phyloP scores from a whole-genome alignment of 2,888 invertebrate genomes.

The Apotomis turbidana region DNA sequence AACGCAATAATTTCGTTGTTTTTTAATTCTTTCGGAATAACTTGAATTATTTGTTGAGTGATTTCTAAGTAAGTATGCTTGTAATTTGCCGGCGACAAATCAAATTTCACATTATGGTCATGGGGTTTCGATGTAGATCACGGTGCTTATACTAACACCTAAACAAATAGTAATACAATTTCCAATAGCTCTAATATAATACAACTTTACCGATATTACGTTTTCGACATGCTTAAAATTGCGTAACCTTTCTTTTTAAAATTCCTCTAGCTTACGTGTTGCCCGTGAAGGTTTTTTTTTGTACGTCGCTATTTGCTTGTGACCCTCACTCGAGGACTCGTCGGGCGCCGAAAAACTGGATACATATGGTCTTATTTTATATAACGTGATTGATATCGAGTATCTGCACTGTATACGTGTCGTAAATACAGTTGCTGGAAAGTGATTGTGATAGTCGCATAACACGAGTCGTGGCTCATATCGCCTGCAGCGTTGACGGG shows the following conservation, averaged over 20 bases:
- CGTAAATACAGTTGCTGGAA: constrained; percentile 45
- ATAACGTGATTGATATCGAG: constrained; percentile 45
- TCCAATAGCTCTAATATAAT: constrained; percentile 40
- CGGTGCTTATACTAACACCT: constrained; percentile 46
- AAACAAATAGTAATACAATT: constrained; percentile 46
- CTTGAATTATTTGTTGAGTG: constrained; percentile 61
- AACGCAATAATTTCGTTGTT: constrained; percentile 58
- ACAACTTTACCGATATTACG: constrained; percentile 44
- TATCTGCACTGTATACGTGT: constrained; percentile 53
- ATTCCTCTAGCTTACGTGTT: constrained; percentile 82
- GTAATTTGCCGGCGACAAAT: constrained; percentile 66
- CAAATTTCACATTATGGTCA: constrained; percentile 66
- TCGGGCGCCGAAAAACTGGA: constrained; percentile 53
- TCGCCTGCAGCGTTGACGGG: constrained; percentile 43
- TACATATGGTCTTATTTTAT: constrained; percentile 58
- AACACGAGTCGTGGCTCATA: constrained; percentile 44
- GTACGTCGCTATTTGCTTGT: constrained; percentile 59
- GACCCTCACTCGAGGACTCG: constrained; percentile 67
- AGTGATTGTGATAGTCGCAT: constrained; percentile 46
- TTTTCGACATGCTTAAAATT: constrained; percentile 70
- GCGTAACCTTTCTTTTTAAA: constrained; percentile 81
- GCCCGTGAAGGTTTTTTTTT: constrained; percentile 73
- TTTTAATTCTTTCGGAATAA: constrained; percentile 56
- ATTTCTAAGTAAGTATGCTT: constrained; percentile 71
- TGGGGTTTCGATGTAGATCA: constrained; percentile 50